phyloP scores from a whole-genome alignment of 1,140 invertebrate genomes.

The Platyura marginata region DNA sequence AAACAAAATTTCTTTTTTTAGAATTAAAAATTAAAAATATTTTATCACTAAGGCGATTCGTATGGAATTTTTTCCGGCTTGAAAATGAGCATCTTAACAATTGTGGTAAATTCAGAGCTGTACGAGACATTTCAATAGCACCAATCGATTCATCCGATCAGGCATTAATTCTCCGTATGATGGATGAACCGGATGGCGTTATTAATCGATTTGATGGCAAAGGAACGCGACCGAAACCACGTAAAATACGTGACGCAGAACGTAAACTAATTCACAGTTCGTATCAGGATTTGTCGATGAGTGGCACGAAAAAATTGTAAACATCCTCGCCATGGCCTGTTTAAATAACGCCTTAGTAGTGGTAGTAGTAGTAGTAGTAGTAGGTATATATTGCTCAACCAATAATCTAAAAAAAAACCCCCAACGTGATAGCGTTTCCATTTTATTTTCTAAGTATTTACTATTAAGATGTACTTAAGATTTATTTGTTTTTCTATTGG shows the following conservation, averaged over 20 bases:
- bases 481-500: too few relatives aligned
- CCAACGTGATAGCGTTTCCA: too few relatives aligned
- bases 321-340: too few relatives aligned
- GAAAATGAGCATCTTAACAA: constrained; percentile 99
- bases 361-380: too few relatives aligned
- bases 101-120: constrained; percentile 97
- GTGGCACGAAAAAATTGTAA: constrained; percentile 21
- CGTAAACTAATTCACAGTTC: constrained; percentile 16
- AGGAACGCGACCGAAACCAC: constrained; percentile 25
- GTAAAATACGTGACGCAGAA: constrained; percentile 34
- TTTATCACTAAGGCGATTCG: constrained; percentile 83
- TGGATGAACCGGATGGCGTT: constrained; percentile 85
- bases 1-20: too few relatives aligned
- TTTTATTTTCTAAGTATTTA: too few relatives aligned
- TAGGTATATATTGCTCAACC: too few relatives aligned
- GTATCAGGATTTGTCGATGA: constrained; percentile 8
- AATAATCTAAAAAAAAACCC: too few relatives aligned
- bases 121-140: constrained; percentile 94
- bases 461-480: too few relatives aligned
- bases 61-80: constrained; percentile 99
- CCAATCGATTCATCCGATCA: constrained; percentile 90
- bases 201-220: constrained; percentile 48
- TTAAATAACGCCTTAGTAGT: too few relatives aligned
- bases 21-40: too few relatives aligned
- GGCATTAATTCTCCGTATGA: constrained; percentile 78